Conservation (phyloP, 1,140 invertebrate genomes). For the Whitmania pigra region DNA sequence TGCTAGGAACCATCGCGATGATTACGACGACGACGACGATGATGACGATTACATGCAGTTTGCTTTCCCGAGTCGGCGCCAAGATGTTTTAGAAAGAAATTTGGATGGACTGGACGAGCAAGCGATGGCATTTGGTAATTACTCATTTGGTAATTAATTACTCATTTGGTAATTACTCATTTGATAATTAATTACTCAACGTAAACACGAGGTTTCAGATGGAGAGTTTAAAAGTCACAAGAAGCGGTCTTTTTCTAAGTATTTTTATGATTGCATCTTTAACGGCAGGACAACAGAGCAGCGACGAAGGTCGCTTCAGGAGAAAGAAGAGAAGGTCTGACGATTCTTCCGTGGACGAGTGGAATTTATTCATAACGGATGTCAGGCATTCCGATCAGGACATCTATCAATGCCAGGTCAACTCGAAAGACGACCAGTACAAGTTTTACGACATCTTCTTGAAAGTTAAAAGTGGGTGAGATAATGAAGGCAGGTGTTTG, state of each 20-base stretch:
- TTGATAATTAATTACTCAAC: too few relatives aligned
- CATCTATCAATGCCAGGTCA: conserved; percentile 9
- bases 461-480: conserved; percentile 9
- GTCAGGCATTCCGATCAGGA: background rate
- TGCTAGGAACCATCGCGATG: too few relatives aligned
- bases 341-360: background rate
- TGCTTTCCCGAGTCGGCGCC: too few relatives aligned
- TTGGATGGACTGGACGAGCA: too few relatives aligned
- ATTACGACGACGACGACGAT: too few relatives aligned
- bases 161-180: too few relatives aligned
- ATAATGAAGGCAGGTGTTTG: too few relatives aligned
- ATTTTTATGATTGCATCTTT: background rate
- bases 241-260: background rate
- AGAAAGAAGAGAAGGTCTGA: background rate
- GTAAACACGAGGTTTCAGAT: too few relatives aligned
- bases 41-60: too few relatives aligned
- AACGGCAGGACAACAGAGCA: background rate
- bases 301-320: background rate
- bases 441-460: conserved; percentile 13
- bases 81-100: too few relatives aligned
- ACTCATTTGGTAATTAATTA: too few relatives aligned
- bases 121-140: too few relatives aligned
- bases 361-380: background rate
- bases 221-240: background rate
- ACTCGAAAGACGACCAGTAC: conserved; percentile 3